These are phyloP conservation scores for Zaprionus nigranus DNA, from an alignment of 1,140 invertebrate species.

Conservation along the genomic window DNA sequence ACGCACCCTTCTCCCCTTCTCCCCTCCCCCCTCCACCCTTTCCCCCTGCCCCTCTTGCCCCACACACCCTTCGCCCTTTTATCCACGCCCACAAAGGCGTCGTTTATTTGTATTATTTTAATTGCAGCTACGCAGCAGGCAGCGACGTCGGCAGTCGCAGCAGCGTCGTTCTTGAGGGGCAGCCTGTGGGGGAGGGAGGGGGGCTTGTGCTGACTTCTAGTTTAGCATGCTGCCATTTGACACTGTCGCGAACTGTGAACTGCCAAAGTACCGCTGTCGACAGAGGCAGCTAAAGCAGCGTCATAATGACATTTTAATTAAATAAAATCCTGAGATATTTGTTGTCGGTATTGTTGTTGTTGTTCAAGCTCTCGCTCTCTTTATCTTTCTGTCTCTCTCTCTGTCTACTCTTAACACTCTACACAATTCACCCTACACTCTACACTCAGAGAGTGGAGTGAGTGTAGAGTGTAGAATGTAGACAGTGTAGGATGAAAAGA, in stretches of 20 bases:
- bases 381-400: no score
- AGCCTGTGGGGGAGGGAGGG: no score
- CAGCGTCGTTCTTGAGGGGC: not conserved
- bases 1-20: not conserved
- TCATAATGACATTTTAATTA: conserved; percentile 63
- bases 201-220: not conserved
- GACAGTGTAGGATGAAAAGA: no score
- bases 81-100: conserved; percentile 19
- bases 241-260: conserved; percentile 18
- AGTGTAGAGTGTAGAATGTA: no score
- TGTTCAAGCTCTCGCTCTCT: no score
- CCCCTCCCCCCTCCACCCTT: not conserved
- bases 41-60: not conserved
- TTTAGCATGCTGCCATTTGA: conserved; percentile 26
- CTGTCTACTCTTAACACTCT: no score
- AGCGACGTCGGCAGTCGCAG: conserved; percentile 2
- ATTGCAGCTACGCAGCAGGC: conserved; percentile 45
- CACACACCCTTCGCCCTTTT: not conserved
- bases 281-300: conserved; percentile 8
- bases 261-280: conserved; percentile 4
- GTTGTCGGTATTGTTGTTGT: not conserved
- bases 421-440: no score
- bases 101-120: conserved; percentile 61
- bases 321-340: conserved; percentile 39
- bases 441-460: no score